phyloP scores from a whole-genome alignment of 2,113 vertebrate genomes.

The Bujurquina vittata region DNA sequence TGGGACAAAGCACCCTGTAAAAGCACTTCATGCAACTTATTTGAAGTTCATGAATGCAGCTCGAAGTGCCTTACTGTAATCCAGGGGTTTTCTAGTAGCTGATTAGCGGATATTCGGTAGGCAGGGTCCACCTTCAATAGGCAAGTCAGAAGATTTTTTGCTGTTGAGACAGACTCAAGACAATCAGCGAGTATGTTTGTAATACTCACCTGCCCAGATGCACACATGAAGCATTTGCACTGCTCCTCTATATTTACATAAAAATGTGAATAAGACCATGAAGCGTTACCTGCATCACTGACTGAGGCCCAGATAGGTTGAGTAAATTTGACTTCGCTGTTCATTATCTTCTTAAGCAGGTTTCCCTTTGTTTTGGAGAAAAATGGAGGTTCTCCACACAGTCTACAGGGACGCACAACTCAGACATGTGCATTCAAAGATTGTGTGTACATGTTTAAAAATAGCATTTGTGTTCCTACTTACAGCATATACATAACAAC shows the following conservation, averaged over 20 bases:
- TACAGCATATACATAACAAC: constrained; percentile 94
- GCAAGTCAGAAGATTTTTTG: constrained; percentile 79
- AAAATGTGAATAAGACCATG: not conserved
- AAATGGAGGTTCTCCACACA: constrained; percentile 86
- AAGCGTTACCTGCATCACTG: constrained; percentile 80
- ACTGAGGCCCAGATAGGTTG: constrained; percentile 77
- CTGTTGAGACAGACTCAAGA: constrained; percentile 67
- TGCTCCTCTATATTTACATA: not conserved
- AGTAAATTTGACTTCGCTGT: constrained; percentile 78
- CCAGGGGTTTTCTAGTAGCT: constrained; percentile 84
- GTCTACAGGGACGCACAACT: constrained; percentile 52
- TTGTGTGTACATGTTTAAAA: not conserved
- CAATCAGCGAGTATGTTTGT: constrained; percentile 11
- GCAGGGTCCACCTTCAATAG: constrained; percentile 84
- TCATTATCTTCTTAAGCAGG: constrained; percentile 85
- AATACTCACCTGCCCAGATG: not conserved
- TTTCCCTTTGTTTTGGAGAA: constrained; percentile 80
- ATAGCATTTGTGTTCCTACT: constrained; percentile 67
- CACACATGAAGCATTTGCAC: not conserved
- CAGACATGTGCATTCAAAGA: constrained; percentile 8
- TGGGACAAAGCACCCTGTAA: constrained; percentile 42
- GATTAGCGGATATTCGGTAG: constrained; percentile 83
- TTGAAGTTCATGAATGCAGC: constrained; percentile 24
- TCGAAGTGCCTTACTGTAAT: constrained; percentile 75
- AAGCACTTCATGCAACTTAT: constrained; percentile 11